Evolutionary conservation across 2,113 vertebrate genomes (phyloP).

Genomic region (Myotis davidii): DNA sequence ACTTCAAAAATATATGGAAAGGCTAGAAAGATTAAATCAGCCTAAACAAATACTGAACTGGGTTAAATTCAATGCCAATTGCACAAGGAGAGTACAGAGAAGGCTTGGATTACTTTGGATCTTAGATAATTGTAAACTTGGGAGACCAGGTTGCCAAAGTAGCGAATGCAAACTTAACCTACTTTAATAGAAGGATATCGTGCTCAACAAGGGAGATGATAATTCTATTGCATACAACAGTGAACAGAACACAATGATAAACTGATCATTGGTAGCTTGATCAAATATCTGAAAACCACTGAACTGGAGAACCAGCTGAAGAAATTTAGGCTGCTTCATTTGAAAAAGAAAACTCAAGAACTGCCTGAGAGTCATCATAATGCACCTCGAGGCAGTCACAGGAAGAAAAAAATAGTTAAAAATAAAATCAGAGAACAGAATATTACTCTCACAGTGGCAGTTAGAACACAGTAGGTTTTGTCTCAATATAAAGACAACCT

Average conservation of each 20-base stretch:
- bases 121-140: not conserved
- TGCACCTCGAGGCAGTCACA: not conserved
- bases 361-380: not conserved
- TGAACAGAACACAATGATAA: not conserved
- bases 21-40: not conserved
- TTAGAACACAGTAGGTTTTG: not conserved
- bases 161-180: not conserved
- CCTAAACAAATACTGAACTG: not conserved
- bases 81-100: not conserved
- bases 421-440: constrained; percentile 28
- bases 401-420: not conserved
- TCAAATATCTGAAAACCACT: not conserved
- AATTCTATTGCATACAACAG: not conserved
- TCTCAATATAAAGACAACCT: not conserved
- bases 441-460: not conserved
- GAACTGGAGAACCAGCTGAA: not conserved
- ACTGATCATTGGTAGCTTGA: not conserved
- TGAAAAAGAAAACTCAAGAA: not conserved
- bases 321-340: not conserved
- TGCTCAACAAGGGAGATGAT: not conserved
- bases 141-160: not conserved
- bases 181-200: not conserved
- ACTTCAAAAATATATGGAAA: not conserved
- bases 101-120: not conserved
- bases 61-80: not conserved